Base-by-base conservation (phyloP, 2,888 invertebrate species). In the Monopis laevigella region DNA sequence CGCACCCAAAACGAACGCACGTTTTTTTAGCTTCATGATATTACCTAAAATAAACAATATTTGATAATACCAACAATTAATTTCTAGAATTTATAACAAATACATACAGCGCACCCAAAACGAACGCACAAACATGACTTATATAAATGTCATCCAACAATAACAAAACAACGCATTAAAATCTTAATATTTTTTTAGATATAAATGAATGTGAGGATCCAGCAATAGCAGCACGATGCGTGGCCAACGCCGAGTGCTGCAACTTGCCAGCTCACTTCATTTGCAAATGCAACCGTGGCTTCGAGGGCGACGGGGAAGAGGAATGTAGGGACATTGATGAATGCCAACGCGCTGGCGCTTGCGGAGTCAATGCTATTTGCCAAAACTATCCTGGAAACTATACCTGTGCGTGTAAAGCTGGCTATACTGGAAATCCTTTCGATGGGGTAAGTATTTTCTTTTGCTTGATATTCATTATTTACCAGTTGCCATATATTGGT, bases 151-250 rank as follows among this genome's bases (percentile, higher is more conserved):
- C n/a, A n/a, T n/a, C n/a, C n/a, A n/a, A n/a, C n/a, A n/a, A n/a
- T n/a, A n/a, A n/a, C n/a, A n/a, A n/a, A n/a, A n/a, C n/a, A n/a
- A n/a, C n/a, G n/a, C n/a, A n/a, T n/a, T n/a, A n/a, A n/a, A n/a
- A n/a, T n/a, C n/a, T n/a, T n/a, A n/a, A n/a, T n/a, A 5, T 21
- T 21, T 29, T 6, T 29, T 4, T 68, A 93, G 93, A 94, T 77
- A 93, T 97, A 70, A 90, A 98, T 82, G 97, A 98, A 83, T 98
- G 97, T 71, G 88, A 89, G 60, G 91, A 93, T 75, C 93, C 94
- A 48, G 84, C 85, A 47, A 84, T 95, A 58, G 88, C 92, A 26
- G 86, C 89, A 45, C 85, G 92, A 58, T 96, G 96, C 75, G 95
- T 93, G 46, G 84, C 88, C 66, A 94, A 96, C 70, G 92, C 96